Base-by-base conservation (phyloP, 2,797 vertebrate genomes). In the Sandelia bainsii region DNA sequence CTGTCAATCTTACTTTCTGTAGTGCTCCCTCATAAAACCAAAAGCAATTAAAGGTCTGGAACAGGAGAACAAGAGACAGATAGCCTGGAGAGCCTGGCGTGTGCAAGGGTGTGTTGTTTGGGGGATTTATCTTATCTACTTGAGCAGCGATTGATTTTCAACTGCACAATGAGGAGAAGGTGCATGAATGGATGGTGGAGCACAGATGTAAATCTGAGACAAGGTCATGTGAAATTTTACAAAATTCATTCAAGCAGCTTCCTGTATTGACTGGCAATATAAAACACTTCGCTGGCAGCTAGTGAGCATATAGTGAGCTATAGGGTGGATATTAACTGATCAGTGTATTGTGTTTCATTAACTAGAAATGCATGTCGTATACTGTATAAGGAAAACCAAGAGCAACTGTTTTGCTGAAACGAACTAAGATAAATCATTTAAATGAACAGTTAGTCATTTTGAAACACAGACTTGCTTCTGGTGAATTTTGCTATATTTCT, bases 41-140 rank as follows among this genome's bases (percentile, higher is more conserved):
- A 85, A 91, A 79, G 79, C 84, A 88, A 91, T 91, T 90, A 86
- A 68, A 88, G 68, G 68, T 70, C 56, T 61, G 14, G 70, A 76
- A 62, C 75, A 80, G 63, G 58, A 52, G 46, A 68, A 56, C 6
- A 20, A 78, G 81, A 69, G 57, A 19, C 42, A 45, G 58, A 58
- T n/a, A n/a, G 45, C 19, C 19, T 49, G 19, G 34, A 52, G 42
- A 51, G 64, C 37, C 22, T 22, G 27, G 20, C 17, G 22, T 56
- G n/a, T 52, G 22, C 2, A 4, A 7, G 37, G 19, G 10, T 69
- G 48, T 32, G 19, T 25, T 54, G 63, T 49, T 19, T 54, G 6
- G 5, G 20, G 53, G 12, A 20, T 52, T 53, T 48, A 29, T 74
- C 54, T 57, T 2, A 61, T 2, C 25, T 12, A 29, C 6, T 13